Percentiles rank a stretch among this genome's conserved stretches.
Conservation (phyloP, 2,113 vertebrate species). For the Gambusia holbrooki region DNA sequence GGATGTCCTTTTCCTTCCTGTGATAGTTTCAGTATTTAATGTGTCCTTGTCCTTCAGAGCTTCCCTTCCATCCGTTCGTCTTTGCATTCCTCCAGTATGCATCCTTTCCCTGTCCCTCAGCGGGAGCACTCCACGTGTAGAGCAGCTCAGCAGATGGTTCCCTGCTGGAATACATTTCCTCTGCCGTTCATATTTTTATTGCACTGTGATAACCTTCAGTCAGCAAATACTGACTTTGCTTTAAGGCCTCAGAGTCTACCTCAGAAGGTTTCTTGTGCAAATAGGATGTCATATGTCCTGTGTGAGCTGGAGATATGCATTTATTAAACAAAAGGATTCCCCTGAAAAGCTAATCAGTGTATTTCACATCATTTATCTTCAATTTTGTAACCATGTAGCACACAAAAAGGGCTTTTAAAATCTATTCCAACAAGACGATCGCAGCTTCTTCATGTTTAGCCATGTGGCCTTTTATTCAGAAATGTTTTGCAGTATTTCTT, state of each 20-base stretch:
- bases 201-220: conserved; percentile 54
- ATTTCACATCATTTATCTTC: conserved; percentile 19
- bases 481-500: conserved; percentile 33
- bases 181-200: conserved; percentile 49
- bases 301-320: conserved; percentile 25
- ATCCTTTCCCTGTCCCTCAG: conserved; percentile 50
- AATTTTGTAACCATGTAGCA: conserved; percentile 5
- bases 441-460: not conserved
- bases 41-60: conserved; percentile 63
- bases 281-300: conserved; percentile 40
- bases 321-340: conserved; percentile 32
- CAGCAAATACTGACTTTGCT: conserved; percentile 26
- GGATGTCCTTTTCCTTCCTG: conserved; percentile 33
- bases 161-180: conserved; percentile 61
- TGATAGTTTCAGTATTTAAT: conserved; percentile 7
- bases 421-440: not conserved
- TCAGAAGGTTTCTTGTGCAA: conserved; percentile 25
- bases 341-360: conserved; percentile 19
- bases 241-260: conserved; percentile 29
- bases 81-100: conserved; percentile 23
- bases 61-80: conserved; percentile 47
- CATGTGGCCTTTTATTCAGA: conserved; percentile 19
- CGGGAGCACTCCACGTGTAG: conserved; percentile 33
- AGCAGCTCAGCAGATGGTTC: conserved; percentile 71
- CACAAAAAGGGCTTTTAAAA: conserved; percentile 14